A percentile compares a stretch with the other conserved stretches of the same genome.
Evolutionary conservation across 2,888 invertebrate species (phyloP).

Genomic region (Ferrisia virgata): DNA sequence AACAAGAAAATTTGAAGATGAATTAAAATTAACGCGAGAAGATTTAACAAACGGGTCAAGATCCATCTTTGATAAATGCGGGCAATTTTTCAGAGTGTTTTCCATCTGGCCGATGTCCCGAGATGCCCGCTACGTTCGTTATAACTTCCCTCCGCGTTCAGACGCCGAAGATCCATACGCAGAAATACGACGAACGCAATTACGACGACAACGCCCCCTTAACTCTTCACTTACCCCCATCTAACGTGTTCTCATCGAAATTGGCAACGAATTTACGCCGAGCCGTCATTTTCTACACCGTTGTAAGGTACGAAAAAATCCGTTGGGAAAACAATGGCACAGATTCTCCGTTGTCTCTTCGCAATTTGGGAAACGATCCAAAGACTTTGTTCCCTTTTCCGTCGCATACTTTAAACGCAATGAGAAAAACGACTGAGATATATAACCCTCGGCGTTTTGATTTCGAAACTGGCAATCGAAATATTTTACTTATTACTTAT

Average conservation of each 20-base stretch:
- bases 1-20: not conserved
- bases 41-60: slow-evolving; percentile 28
- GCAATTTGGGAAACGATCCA: slow-evolving; percentile 34
- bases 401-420: slow-evolving; percentile 2
- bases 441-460: slow-evolving; percentile 40
- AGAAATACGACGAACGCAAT: slow-evolving; percentile 34
- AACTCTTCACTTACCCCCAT: slow-evolving; percentile 1
- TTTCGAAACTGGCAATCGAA: slow-evolving; percentile 38
- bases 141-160: not conserved
- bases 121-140: slow-evolving; percentile 33
- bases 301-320: slow-evolving; percentile 31
- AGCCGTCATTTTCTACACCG: slow-evolving; percentile 27
- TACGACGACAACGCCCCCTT: slow-evolving; percentile 29
- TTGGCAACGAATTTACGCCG: slow-evolving; percentile 44
- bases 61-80: slow-evolving; percentile 33
- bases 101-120: slow-evolving; percentile 35
- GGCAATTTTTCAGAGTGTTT: slow-evolving; percentile 31
- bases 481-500: slow-evolving; percentile 32
- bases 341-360: slow-evolving; percentile 31
- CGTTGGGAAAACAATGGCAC: slow-evolving; percentile 35
- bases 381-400: slow-evolving; percentile 16
- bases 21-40: slow-evolving; percentile 30
- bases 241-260: slow-evolving; percentile 35
- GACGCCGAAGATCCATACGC: not conserved
- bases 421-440: slow-evolving; percentile 20